These are phyloP conservation scores for Limnephilus auricula DNA, from an alignment of 2,888 invertebrate genomes.

Conservation along the genomic window DNA sequence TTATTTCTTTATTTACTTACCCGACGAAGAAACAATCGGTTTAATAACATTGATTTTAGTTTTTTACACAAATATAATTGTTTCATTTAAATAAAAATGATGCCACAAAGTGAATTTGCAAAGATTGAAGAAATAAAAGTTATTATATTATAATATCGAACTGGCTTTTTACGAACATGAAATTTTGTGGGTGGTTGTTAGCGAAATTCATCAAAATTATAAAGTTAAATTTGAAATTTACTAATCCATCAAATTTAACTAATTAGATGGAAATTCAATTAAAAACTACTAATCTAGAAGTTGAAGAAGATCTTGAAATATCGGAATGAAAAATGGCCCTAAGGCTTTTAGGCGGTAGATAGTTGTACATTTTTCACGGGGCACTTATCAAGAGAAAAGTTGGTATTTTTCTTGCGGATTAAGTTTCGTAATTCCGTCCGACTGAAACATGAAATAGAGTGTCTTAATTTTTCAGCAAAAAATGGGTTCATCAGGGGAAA, in stretches of 20 bases:
- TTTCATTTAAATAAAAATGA: too few species aligned
- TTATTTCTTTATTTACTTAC: too few species aligned
- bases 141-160: background rate
- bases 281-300: background rate
- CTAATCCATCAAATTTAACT: background rate
- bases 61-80: too few species aligned
- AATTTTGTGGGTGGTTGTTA: background rate
- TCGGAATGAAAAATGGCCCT: background rate
- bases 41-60: too few species aligned
- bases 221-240: too few species aligned
- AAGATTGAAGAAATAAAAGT: background rate
- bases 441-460: constrained; percentile 2
- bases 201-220: background rate
- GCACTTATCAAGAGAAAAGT: background rate
- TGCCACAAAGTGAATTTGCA: too few species aligned
- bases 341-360: background rate
- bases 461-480: constrained; percentile 24
- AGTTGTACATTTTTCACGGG: background rate
- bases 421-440: constrained; percentile 2
- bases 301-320: background rate
- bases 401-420: background rate
- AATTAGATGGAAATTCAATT: background rate
- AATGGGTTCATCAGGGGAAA: constrained; percentile 34
- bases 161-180: background rate
- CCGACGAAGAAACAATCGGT: too few species aligned